These are phyloP conservation scores for Ormyrus rosae DNA, from an alignment of 2,888 invertebrate genomes.

Conservation along the genomic window DNA sequence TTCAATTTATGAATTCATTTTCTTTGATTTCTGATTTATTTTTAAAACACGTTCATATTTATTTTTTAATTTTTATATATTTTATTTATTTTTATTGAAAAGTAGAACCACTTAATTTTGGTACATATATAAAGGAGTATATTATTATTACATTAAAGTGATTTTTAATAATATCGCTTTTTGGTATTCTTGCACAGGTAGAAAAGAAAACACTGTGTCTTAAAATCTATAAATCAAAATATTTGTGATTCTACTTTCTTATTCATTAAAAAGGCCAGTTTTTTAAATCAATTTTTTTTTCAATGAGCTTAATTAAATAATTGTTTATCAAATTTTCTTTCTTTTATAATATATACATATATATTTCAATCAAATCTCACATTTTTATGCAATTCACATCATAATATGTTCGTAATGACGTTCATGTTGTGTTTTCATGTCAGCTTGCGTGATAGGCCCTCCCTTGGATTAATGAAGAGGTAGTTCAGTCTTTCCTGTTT, in stretches of 20 bases:
- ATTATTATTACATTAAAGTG: not conserved
- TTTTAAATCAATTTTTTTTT: slow-evolving; percentile 1
- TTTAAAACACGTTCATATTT: not conserved
- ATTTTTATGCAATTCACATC: slow-evolving; percentile 45
- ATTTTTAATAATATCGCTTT: not conserved
- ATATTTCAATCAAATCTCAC: not conserved
- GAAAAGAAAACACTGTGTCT: no score
- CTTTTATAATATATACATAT: no score
- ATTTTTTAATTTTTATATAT: slow-evolving; percentile 7
- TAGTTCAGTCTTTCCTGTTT: slow-evolving; percentile 73
- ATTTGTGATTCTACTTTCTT: slow-evolving; percentile 28
- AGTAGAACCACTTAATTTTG: slow-evolving; percentile 29
- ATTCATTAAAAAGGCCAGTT: not conserved
- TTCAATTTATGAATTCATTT: slow-evolving; percentile 18
- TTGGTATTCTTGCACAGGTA: not conserved
- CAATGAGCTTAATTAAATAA: not conserved
- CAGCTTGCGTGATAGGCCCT: slow-evolving; percentile 75
- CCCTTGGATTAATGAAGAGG: slow-evolving; percentile 75
- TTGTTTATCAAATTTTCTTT: not conserved
- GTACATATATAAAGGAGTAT: not conserved
- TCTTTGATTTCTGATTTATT: slow-evolving; percentile 10
- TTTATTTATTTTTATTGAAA: slow-evolving; percentile 13
- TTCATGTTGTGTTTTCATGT: slow-evolving; percentile 70
- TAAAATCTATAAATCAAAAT: not conserved
- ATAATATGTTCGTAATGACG: slow-evolving; percentile 67